A percentile compares a stretch with the other conserved stretches of the same genome.
Evolutionary conservation across 2,888 invertebrate genomes (phyloP).

Genomic region (Mythimna ferrago): DNA sequence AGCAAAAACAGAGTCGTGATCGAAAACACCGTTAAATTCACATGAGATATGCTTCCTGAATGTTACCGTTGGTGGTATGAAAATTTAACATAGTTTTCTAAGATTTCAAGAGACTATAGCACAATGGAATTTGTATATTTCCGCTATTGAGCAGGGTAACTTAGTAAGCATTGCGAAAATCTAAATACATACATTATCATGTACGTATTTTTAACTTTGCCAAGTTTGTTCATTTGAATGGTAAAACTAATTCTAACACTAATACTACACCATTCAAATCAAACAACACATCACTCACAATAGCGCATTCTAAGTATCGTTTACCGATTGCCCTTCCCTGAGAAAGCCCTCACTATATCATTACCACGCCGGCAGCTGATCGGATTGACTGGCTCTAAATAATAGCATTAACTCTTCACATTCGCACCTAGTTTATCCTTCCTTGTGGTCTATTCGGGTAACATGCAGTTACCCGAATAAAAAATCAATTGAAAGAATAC

Average conservation of each 20-base stretch:
- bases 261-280: slow-evolving; percentile 13
- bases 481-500: slow-evolving; percentile 2
- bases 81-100: slow-evolving; percentile 16
- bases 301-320: slow-evolving; percentile 35
- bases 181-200: too few species aligned
- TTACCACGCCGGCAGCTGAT: slow-evolving; percentile 70
- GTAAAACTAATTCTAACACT: not conserved
- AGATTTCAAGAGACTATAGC: slow-evolving; percentile 9
- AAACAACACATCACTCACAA: slow-evolving; percentile 20
- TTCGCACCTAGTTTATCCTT: slow-evolving; percentile 56
- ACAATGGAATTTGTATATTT: not conserved
- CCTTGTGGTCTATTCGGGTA: slow-evolving; percentile 36
- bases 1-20: slow-evolving; percentile 69
- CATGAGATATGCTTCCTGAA: slow-evolving; percentile 72
- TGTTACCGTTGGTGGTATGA: slow-evolving; percentile 38
- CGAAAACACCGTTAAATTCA: slow-evolving; percentile 75
- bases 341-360: slow-evolving; percentile 57
- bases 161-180: not conserved
- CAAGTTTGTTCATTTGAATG: not conserved
- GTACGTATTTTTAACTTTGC: too few species aligned
- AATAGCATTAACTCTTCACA: slow-evolving; percentile 58
- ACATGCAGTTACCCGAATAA: not conserved
- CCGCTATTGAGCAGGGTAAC: not conserved
- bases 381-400: slow-evolving; percentile 65
- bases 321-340: slow-evolving; percentile 51